Percentiles rank a stretch among this genome's conserved stretches.
phyloP scores from a whole-genome alignment of 2,888 invertebrate genomes.

The Hermaeophaga mercurialis region DNA sequence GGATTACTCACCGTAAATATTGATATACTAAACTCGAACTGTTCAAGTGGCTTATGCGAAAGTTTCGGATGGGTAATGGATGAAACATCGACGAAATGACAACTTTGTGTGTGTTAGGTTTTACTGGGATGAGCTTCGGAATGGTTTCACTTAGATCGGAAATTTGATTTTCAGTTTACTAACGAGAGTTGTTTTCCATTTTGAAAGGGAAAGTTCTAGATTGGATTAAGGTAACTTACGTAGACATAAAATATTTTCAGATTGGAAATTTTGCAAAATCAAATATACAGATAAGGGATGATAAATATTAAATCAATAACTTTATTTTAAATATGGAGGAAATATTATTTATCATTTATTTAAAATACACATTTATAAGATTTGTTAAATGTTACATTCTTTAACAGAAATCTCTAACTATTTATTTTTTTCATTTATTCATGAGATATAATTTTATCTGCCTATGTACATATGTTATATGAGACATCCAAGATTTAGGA shows the following conservation, averaged over 20 bases:
- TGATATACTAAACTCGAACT: slow-evolving; percentile 10
- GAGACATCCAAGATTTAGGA: too few species aligned
- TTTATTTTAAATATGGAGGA: too few species aligned
- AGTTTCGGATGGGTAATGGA: slow-evolving; percentile 20
- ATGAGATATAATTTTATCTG: too few species aligned
- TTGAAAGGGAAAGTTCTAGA: slow-evolving; percentile 11
- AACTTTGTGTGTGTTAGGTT: slow-evolving; percentile 24
- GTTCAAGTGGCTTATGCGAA: slow-evolving; percentile 21
- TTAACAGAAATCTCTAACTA: too few species aligned
- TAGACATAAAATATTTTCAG: neutral
- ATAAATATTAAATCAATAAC: too few species aligned
- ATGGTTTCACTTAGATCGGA: slow-evolving; percentile 22
- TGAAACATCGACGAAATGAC: slow-evolving; percentile 22
- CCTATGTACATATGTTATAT: too few species aligned
- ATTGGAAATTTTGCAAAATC: too few species aligned
- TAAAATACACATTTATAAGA: too few species aligned
- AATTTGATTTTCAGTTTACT: slow-evolving; percentile 23
- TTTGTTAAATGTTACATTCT: too few species aligned
- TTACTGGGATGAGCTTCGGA: slow-evolving; percentile 19
- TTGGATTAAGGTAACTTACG: slow-evolving; percentile 2
- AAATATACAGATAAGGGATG: too few species aligned
- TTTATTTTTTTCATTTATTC: too few species aligned
- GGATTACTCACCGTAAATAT: slow-evolving; percentile 19
- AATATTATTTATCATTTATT: too few species aligned
- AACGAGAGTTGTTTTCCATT: slow-evolving; percentile 21